Evolutionary conservation across 2,113 vertebrate genomes (phyloP).

Genomic region (Proterorhinus semilunaris): DNA sequence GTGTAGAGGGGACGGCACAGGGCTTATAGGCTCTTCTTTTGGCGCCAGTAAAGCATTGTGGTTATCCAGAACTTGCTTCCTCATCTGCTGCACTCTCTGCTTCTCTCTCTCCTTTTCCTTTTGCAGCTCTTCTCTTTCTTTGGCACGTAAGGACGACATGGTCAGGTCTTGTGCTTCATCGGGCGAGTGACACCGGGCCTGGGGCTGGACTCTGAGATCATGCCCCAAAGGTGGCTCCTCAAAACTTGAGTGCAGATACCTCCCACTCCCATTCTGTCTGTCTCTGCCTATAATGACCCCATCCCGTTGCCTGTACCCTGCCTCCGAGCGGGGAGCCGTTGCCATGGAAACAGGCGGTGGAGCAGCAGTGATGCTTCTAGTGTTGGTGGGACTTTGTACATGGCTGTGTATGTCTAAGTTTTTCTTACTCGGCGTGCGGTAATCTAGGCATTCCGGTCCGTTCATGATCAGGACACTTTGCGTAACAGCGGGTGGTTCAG

Average conservation of each 20-base stretch:
- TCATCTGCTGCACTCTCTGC: conserved; percentile 52
- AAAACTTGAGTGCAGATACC: conserved; percentile 50
- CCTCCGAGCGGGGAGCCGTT: conserved; percentile 61
- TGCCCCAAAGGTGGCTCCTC: conserved; percentile 57
- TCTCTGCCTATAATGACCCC: conserved; percentile 73
- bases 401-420: conserved; percentile 66
- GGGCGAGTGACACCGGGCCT: conserved; percentile 69
- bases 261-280: conserved; percentile 48
- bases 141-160: conserved; percentile 73
- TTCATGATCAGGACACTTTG: conserved; percentile 79
- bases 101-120: conserved; percentile 34
- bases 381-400: conserved; percentile 51
- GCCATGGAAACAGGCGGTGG: conserved; percentile 70
- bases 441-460: conserved; percentile 74
- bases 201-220: conserved; percentile 63
- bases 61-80: conserved; percentile 46
- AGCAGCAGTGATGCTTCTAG: conserved; percentile 65
- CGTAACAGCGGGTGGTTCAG: conserved; percentile 37
- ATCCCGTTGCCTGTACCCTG: conserved; percentile 63
- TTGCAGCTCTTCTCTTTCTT: conserved; percentile 69
- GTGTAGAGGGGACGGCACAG: conserved; percentile 71
- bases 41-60: conserved; percentile 69
- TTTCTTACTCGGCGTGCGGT: conserved; percentile 71
- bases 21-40: conserved; percentile 78
- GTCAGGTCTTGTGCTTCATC: conserved; percentile 76